Conservation (phyloP, 2,113 vertebrate genomes). For the Mesoclemmys tuberculata region DNA sequence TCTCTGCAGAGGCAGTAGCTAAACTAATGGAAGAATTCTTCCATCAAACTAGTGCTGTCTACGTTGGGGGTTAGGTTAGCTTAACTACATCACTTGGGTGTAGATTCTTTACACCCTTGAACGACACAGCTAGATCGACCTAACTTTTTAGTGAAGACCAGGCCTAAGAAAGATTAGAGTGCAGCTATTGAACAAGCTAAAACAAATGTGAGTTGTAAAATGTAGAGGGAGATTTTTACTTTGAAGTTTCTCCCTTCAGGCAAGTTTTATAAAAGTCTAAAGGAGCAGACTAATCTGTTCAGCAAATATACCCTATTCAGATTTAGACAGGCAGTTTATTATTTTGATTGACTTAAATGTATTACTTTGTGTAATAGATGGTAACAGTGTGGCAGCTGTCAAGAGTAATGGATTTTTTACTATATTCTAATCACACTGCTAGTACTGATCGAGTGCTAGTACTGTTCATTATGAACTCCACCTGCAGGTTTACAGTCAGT, state of each 20-base stretch:
- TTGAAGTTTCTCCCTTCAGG: neutral
- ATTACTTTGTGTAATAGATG: neutral
- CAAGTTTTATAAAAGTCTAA: neutral
- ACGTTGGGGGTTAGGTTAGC: neutral
- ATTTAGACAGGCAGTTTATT: neutral
- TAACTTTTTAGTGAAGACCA: neutral
- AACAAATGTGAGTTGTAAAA: neutral
- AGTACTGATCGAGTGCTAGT: neutral
- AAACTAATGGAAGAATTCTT: neutral
- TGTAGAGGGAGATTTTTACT: neutral
- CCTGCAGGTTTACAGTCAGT: neutral
- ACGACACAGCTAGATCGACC: neutral
- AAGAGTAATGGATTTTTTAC: neutral
- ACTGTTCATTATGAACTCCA: neutral
- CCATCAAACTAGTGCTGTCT: no score
- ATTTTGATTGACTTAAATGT: neutral
- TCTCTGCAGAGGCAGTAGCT: neutral
- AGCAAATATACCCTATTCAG: neutral
- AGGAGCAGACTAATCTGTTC: neutral
- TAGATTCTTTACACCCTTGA: neutral
- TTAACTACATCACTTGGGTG: neutral
- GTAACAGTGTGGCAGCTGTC: neutral
- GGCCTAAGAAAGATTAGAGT: no score
- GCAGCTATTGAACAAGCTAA: neutral
- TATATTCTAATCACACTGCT: neutral